Conservation (phyloP, 2,888 invertebrate species). For the Cantharis lateralis region DNA sequence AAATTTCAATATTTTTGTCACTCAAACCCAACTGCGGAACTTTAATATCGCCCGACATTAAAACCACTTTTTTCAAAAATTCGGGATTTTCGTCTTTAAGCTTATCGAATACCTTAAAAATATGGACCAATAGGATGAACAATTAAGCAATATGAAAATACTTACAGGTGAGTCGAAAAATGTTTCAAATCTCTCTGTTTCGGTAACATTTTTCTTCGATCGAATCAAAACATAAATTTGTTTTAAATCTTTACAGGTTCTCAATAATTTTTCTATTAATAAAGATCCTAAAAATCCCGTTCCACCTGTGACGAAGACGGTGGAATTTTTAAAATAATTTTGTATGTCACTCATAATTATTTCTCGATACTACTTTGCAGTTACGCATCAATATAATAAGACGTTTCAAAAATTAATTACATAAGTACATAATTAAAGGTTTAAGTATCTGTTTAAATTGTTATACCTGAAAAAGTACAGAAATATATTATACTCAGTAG, state of each 20-base stretch:
- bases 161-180: conserved; percentile 47
- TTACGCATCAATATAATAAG: too few species aligned
- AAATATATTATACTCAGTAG: too few species aligned
- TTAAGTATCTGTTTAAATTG: too few species aligned
- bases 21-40: conserved; percentile 57
- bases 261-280: conserved; percentile 48
- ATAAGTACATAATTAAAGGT: too few species aligned
- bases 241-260: conserved; percentile 47
- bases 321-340: conserved; percentile 22
- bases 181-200: conserved; percentile 54
- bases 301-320: conserved; percentile 72
- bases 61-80: conserved; percentile 56
- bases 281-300: conserved; percentile 51
- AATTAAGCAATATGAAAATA: too few species aligned
- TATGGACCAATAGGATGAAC: too few species aligned
- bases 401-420: too few species aligned
- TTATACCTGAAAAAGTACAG: too few species aligned
- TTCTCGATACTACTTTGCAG: conserved; percentile 28
- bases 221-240: conserved; percentile 47
- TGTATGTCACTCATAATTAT: conserved; percentile 48
- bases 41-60: conserved; percentile 59
- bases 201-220: conserved; percentile 47
- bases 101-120: conserved; percentile 57
- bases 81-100: conserved; percentile 56
- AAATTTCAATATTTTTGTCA: conserved; percentile 54